These are phyloP conservation scores for Scaptomyza montana DNA, from an alignment of 1,140 invertebrate genomes.

Conservation along the genomic window DNA sequence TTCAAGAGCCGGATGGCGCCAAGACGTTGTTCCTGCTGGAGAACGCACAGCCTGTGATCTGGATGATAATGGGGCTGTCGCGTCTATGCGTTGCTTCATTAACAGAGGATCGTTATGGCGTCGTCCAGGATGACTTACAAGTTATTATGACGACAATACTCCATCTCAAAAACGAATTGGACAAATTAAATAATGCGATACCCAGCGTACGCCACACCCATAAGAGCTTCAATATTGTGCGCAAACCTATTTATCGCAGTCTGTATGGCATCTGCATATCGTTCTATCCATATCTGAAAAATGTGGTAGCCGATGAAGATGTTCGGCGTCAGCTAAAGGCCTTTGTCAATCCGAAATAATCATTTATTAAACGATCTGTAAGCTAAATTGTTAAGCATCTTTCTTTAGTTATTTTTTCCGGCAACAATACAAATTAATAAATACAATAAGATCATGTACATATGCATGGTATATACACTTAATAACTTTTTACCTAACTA, in stretches of 20 bases:
- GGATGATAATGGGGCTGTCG: slow-evolving; percentile 89
- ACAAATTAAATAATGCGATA: slow-evolving; percentile 88
- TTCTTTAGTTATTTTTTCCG: slow-evolving; percentile 58
- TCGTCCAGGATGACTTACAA: slow-evolving; percentile 91
- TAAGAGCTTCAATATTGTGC: slow-evolving; percentile 86
- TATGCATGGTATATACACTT: slow-evolving; percentile 50
- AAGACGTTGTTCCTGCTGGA: slow-evolving; percentile 87
- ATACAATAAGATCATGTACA: slow-evolving; percentile 72
- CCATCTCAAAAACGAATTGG: slow-evolving; percentile 87
- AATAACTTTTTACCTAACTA: slow-evolving; percentile 68
- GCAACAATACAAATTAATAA: slow-evolving; percentile 81
- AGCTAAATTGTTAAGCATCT: slow-evolving; percentile 52
- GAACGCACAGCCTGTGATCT: slow-evolving; percentile 88
- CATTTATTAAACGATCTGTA: neutral
- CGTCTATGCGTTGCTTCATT: slow-evolving; percentile 88
- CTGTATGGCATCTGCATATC: slow-evolving; percentile 89
- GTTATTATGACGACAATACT: slow-evolving; percentile 88
- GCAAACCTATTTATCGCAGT: slow-evolving; percentile 88
- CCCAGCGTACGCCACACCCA: slow-evolving; percentile 85
- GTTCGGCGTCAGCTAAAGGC: slow-evolving; percentile 84
- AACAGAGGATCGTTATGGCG: slow-evolving; percentile 90
- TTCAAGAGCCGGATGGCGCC: slow-evolving; percentile 88
- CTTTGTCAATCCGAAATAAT: slow-evolving; percentile 84
- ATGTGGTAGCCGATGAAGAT: slow-evolving; percentile 86
- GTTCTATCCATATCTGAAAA: slow-evolving; percentile 88